Evolutionary conservation across 2,888 invertebrate species (phyloP).

Genomic region (Macrophya annulata): DNA sequence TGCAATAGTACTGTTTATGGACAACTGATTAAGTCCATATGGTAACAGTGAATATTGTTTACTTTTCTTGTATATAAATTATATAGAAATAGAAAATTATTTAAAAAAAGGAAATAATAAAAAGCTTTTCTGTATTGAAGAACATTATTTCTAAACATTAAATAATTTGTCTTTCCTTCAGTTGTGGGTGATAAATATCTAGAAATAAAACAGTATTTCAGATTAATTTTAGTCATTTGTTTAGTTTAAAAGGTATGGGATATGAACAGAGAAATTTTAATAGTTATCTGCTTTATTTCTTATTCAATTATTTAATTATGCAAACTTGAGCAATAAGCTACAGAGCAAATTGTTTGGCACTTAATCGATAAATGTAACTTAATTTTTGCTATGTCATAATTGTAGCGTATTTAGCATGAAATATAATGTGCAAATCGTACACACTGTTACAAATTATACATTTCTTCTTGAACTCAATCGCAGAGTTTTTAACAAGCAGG

Average conservation of each 20-base stretch:
- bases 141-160: background rate
- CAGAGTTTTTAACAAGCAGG: slow-evolving; percentile 17
- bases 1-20: slow-evolving; percentile 43
- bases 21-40: slow-evolving; percentile 14
- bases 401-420: background rate
- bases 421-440: background rate
- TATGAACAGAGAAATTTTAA: background rate
- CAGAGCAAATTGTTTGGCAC: slow-evolving; percentile 37
- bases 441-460: slow-evolving; percentile 13
- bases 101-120: slow-evolving; percentile 20
- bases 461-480: slow-evolving; percentile 20
- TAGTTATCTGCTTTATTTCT: slow-evolving; percentile 42
- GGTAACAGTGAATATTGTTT: slow-evolving; percentile 28
- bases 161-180: background rate
- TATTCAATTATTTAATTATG: slow-evolving; percentile 25
- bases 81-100: slow-evolving; percentile 37
- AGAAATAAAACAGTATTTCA: background rate
- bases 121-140: background rate
- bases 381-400: background rate
- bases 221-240: background rate
- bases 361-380: background rate
- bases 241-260: background rate
- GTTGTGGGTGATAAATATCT: background rate
- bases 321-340: slow-evolving; percentile 26
- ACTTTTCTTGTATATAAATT: slow-evolving; percentile 48